phyloP scores from a whole-genome alignment of 2,113 vertebrate genomes.

The Leuciscus idus region DNA sequence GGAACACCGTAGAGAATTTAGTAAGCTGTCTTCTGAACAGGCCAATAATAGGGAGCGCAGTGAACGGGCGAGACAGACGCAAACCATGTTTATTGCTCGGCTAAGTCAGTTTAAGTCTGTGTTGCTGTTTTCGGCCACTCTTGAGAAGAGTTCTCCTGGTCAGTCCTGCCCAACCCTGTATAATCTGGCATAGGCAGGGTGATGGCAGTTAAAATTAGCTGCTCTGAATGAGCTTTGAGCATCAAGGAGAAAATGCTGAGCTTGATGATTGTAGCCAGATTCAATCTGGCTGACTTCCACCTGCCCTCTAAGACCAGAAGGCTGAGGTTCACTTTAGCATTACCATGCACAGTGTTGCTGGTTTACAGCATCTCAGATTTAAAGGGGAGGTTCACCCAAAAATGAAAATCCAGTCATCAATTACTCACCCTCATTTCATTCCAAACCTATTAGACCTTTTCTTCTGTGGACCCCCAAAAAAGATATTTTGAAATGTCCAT shows the following conservation, averaged over 20 bases:
- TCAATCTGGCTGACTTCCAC: constrained; percentile 51
- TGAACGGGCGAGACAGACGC: constrained; percentile 14
- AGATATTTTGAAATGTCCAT: not conserved
- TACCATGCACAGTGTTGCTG: not conserved
- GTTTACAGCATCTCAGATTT: not conserved
- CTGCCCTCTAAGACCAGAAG: constrained; percentile 30
- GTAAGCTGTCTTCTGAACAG: not conserved
- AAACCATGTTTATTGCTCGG: constrained; percentile 43
- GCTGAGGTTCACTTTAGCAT: not conserved
- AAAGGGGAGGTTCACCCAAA: not conserved
- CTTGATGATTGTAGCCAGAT: constrained; percentile 36
- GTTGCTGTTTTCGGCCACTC: constrained; percentile 39
- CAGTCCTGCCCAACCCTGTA: constrained; percentile 34
- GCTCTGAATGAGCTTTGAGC: not conserved
- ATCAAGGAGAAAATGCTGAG: constrained; percentile 34
- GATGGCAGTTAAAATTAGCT: constrained; percentile 53
- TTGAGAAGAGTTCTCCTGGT: constrained; percentile 17
- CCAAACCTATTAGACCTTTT: not conserved
- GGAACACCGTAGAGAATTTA: constrained; percentile 6
- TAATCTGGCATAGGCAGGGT: constrained; percentile 42
- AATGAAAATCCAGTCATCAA: not conserved
- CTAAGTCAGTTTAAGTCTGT: constrained; percentile 29
- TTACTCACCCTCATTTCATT: not conserved
- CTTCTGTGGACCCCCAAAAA: not conserved
- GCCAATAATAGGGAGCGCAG: constrained; percentile 29